Percentiles rank a stretch among this genome's conserved stretches.
Evolutionary conservation across 2,113 vertebrate genomes (phyloP).

Genomic region (Zingel zingel): DNA sequence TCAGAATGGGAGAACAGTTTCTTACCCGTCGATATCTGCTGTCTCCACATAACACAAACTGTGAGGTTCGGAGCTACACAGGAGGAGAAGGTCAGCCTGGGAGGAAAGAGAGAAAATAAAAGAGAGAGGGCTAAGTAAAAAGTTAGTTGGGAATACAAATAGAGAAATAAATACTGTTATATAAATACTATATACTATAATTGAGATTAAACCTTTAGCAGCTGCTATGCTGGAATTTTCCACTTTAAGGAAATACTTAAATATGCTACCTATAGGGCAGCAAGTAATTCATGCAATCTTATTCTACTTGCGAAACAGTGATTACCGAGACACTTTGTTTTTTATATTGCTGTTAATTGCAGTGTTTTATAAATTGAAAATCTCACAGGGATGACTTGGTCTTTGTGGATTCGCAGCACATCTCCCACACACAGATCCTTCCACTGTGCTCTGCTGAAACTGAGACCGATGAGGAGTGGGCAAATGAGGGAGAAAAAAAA

Average conservation of each 20-base stretch:
- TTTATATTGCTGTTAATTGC: not conserved
- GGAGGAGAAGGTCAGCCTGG: slow-evolving; percentile 91
- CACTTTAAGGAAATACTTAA: not conserved
- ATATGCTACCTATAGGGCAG: not conserved
- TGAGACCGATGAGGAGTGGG: slow-evolving; percentile 57
- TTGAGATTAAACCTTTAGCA: not conserved
- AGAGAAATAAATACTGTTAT: too few relatives aligned
- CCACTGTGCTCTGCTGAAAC: slow-evolving; percentile 88
- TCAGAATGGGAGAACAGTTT: not conserved
- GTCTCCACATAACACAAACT: slow-evolving; percentile 97
- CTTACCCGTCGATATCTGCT: slow-evolving; percentile 93
- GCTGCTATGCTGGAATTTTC: not conserved
- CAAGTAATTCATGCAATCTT: not conserved
- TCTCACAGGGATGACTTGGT: slow-evolving; percentile 91
- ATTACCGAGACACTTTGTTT: not conserved
- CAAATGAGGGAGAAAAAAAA: not conserved
- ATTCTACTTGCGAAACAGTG: not conserved
- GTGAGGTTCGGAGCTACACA: slow-evolving; percentile 93
- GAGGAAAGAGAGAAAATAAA: slow-evolving; percentile 10
- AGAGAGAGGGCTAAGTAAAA: not conserved
- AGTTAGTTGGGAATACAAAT: slow-evolving; percentile 1
- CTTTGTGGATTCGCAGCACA: slow-evolving; percentile 87
- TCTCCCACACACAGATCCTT: slow-evolving; percentile 89
- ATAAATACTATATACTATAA: too few relatives aligned
- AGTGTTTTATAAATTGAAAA: not conserved